Evolutionary conservation across 2,797 vertebrate species (phyloP), one percentile per base, ranked within the genome.

Genomic region (Peromyscus eremicus): DNA sequence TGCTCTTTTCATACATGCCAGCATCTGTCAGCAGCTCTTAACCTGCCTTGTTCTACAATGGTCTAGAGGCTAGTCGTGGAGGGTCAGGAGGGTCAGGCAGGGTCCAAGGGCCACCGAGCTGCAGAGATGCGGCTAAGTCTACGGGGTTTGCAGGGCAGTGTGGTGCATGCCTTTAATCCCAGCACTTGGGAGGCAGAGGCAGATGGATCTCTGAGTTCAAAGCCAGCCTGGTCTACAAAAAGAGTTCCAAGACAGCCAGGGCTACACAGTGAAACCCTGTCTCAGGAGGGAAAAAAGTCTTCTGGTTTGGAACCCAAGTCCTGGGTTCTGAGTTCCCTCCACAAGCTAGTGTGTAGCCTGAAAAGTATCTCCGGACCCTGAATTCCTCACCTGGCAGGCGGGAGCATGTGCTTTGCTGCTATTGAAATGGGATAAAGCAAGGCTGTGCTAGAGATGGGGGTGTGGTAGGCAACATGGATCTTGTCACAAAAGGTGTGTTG

Each of bases 341-440:
- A 21, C n/a, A 14, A 37, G 57, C 60, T 49, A 2, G 52, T 1
- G 6, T 21, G 11, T 55, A 76, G 52, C 40, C 32, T 16, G 6
- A 43, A 2, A 37, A 52, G 2, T 21, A 17, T 23, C 40, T 21
- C 4, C 2, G 55, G 66, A 46, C 25, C 75, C 68, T 6, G 2
- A 32, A 57, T 16, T 29, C 60, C 43, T 84, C 21, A 5, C 13
- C 66, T 11, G 5, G 71, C 12, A 6, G 29, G 34, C 17, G 34
- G 49, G 46, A 66, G 3, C 19, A 7, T 2, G 2, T 10, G 17
- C 37, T 55, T 80, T 7, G 2, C 64, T 27, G 1, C n/a, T 17
- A 17, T 29, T 5, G 9, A 2, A 14, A 19, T 21, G 34, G 62
- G 7, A 0, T 4, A 9, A 7, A 46, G 9, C 0, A 0, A 66